Base-by-base conservation (phyloP, 2,113 vertebrate genomes). In the Geococcyx californianus region DNA sequence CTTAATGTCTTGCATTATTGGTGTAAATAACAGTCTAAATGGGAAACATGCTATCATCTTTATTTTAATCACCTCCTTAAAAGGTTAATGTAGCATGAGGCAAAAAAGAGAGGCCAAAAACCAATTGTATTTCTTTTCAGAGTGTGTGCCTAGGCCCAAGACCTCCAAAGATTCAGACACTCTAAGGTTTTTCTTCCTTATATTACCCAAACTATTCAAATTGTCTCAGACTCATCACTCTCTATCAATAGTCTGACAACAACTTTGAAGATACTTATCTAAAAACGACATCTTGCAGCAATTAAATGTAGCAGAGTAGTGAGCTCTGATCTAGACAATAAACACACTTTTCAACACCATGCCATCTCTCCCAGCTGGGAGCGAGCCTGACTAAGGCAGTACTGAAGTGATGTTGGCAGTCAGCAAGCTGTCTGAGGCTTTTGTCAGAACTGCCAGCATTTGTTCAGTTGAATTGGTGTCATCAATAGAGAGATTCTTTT, bases 251-350 rank as follows among this genome's bases (percentile, higher is more conserved):
- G 33, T 36, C 25, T 88, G 62, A 86, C 40, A 86, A 70, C 6
- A 94, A n/a, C 51, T 93, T 87, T 62, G 90, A 94, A 80, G 63
- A 77, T 38, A 90, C 29, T n/a, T 87, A 84, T 87, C 75, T 91
- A 33, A 69, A 93, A 87, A 87, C 74, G 77, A 73, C 81, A 84
- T 87, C 89, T 93, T 94, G 74, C 81, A 85, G 63, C 51, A 90
- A 90, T 86, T 91, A 86, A 90, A 74, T 31, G 29, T 44, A 93
- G 77, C 47, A 76, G 77, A 86, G 54, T 38, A 59, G 29, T 78
- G 74, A 86, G 55, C 79, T 95, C 78, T 91, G 90, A 82, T 82
- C 69, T 87, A 82, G 74, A 94, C 91, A 94, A 72, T 68, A 82
- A 95, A 82, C 74, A 82, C 62, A 33, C 44, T 89, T 91, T 94